Conservation (phyloP, 2,113 vertebrate species). For the Antechinus stuartii region DNA sequence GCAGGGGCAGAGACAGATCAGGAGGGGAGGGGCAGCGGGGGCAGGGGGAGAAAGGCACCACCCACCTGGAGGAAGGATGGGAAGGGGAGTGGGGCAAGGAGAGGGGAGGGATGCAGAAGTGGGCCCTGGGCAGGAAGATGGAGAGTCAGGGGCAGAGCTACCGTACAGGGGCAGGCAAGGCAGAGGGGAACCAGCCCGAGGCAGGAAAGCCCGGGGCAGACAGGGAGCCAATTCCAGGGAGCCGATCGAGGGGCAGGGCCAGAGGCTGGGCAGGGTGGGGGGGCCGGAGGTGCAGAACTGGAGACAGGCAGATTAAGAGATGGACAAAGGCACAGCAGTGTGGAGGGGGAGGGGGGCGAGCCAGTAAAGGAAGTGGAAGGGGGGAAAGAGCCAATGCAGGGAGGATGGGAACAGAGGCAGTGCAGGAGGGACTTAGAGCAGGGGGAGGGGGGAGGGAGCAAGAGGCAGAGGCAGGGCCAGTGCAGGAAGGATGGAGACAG, state of each 20-base stretch:
- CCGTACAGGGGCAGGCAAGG: not conserved
- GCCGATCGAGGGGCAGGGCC: not conserved
- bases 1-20: not conserved
- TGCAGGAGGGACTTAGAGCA: not conserved
- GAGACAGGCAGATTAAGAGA: not conserved
- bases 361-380: not conserved
- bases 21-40: not conserved
- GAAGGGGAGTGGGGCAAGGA: not conserved
- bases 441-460: constrained; percentile 5
- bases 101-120: not conserved
- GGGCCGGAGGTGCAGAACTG: constrained; percentile 1
- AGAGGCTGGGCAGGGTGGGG: not conserved
- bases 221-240: not conserved
- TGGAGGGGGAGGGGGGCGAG: not conserved
- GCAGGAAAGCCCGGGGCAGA: not conserved
- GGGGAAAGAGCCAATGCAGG: not conserved
- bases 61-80: not conserved
- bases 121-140: not conserved
- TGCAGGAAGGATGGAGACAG: not conserved
- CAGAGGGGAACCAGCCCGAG: not conserved
- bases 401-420: not conserved
- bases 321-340: not conserved
- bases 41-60: not conserved
- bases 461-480: constrained; percentile 49
- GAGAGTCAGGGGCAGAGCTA: not conserved